A percentile compares a stretch with the other conserved stretches of the same genome.
These are phyloP conservation scores for Spheniscus humboldti DNA, from an alignment of 2,797 vertebrate species.

Conservation along the genomic window DNA sequence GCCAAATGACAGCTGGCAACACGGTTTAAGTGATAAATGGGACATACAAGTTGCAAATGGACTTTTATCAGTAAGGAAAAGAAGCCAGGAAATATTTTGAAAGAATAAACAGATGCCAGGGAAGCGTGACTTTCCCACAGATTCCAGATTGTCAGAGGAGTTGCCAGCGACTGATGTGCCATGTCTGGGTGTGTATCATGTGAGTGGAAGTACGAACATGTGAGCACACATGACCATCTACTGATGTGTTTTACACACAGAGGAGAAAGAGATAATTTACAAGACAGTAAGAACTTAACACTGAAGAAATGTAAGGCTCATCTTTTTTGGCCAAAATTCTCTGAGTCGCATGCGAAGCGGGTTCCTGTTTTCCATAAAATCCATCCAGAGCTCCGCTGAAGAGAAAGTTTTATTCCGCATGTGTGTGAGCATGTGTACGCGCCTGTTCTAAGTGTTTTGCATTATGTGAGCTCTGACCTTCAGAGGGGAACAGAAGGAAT, in stretches of 20 bases:
- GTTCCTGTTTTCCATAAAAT: neutral
- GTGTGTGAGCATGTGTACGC: neutral
- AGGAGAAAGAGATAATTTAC: neutral
- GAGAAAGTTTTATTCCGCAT: neutral
- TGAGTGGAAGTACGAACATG: neutral
- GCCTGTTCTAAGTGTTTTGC: conserved; percentile 38
- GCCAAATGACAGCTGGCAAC: neutral
- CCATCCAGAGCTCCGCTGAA: neutral
- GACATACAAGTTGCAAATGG: neutral
- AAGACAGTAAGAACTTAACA: neutral
- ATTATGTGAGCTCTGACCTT: conserved; percentile 69
- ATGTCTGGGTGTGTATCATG: neutral
- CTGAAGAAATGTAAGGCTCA: neutral
- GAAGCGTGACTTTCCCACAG: neutral
- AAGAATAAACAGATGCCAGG: neutral
- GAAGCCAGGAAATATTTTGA: neutral
- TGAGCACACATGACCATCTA: neutral
- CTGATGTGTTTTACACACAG: neutral
- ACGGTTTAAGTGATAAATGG: neutral
- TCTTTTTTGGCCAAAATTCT: neutral
- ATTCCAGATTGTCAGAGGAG: neutral
- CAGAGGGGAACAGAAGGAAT: conserved; percentile 72
- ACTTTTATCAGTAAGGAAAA: neutral
- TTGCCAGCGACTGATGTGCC: neutral
- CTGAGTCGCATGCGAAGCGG: rapidly evolving